phyloP scores from a whole-genome alignment of 2,888 invertebrate genomes.

The Polymixis flavicincta region DNA sequence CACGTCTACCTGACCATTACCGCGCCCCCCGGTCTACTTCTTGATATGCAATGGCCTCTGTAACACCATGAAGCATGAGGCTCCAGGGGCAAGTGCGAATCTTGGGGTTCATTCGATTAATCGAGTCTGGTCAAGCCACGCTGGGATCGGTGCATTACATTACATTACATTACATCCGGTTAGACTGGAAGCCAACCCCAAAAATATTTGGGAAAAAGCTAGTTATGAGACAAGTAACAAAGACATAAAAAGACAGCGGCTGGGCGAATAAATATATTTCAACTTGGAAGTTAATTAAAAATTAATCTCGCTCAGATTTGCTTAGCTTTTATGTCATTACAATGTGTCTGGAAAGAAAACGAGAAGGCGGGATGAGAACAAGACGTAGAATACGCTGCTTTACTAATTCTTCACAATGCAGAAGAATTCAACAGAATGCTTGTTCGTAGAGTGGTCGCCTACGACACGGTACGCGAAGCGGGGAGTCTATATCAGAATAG shows the following conservation, averaged over 20 bases:
- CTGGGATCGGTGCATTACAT: too few species aligned
- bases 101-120: too few species aligned
- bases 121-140: too few species aligned
- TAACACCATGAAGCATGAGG: too few species aligned
- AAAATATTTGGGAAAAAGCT: too few species aligned
- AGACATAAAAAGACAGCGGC: neutral
- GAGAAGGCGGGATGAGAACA: conserved; percentile 50
- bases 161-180: too few species aligned
- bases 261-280: conserved; percentile 2
- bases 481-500: neutral
- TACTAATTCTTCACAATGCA: conserved; percentile 71
- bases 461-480: conserved; percentile 59
- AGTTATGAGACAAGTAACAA: neutral
- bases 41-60: too few species aligned
- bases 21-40: too few species aligned
- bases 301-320: conserved; percentile 33
- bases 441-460: conserved; percentile 63
- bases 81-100: too few species aligned
- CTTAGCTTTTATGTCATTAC: conserved; percentile 55
- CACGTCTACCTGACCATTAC: too few species aligned
- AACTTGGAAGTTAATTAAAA: conserved; percentile 40
- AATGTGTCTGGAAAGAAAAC: conserved; percentile 59
- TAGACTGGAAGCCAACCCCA: too few species aligned
- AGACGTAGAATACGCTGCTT: conserved; percentile 62
- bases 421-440: conserved; percentile 74